These are phyloP conservation scores for Sinella curviseta DNA, from an alignment of 1,140 invertebrate genomes.

Conservation along the genomic window DNA sequence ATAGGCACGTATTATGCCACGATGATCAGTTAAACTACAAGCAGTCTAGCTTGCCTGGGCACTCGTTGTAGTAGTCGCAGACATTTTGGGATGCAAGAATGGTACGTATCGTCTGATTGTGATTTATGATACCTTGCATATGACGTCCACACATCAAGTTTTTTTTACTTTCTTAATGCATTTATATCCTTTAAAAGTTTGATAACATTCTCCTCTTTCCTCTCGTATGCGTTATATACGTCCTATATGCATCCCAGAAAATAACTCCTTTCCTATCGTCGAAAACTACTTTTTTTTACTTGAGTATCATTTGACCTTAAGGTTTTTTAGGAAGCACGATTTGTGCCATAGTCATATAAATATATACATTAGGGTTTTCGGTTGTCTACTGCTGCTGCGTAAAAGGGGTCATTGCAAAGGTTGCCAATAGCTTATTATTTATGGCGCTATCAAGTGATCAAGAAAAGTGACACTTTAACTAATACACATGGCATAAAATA, in stretches of 20 bases:
- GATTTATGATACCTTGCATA: not conserved
- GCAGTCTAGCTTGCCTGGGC: too few relatives aligned
- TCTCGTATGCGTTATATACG: not conserved
- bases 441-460: not conserved
- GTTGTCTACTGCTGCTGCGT: not conserved
- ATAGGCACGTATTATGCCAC: too few relatives aligned
- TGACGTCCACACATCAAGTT: not conserved
- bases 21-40: too few relatives aligned
- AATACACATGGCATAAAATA: not conserved
- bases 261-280: too few relatives aligned
- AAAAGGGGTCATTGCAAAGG: not conserved
- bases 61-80: not conserved
- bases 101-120: not conserved
- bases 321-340: not conserved
- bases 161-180: too few relatives aligned
- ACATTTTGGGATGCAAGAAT: not conserved
- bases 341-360: not conserved
- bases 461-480: not conserved
- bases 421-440: not conserved
- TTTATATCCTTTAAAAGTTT: too few relatives aligned
- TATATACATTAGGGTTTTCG: not conserved
- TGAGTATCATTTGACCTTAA: not conserved
- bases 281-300: not conserved
- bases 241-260: not conserved
- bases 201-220: not conserved